A percentile compares a stretch with the other conserved stretches of the same genome.
These are phyloP conservation scores for Steromphala cineraria DNA, from an alignment of 2,888 invertebrate species.

Conservation along the genomic window DNA sequence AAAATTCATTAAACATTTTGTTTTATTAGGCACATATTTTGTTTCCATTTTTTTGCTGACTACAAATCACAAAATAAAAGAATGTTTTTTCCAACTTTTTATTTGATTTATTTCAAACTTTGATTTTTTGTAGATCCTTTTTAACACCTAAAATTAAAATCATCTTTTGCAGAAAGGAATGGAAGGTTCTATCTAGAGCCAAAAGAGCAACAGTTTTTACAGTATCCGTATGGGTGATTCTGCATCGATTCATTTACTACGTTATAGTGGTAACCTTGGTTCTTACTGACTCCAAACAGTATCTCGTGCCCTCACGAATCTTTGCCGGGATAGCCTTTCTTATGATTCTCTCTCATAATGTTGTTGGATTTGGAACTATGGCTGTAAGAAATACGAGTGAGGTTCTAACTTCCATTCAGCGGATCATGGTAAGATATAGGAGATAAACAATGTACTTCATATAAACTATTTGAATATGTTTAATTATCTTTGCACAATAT, in stretches of 20 bases:
- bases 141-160: no score
- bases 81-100: no score
- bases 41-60: no score
- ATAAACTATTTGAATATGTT: no score
- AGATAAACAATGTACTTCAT: no score
- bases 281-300: neutral
- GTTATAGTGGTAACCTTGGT: neutral
- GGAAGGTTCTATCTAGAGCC: neutral
- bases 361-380: neutral
- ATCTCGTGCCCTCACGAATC: neutral
- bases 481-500: no score
- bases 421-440: neutral
- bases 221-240: neutral
- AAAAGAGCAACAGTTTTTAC: neutral
- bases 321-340: neutral
- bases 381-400: neutral
- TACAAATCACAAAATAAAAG: no score
- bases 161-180: conserved; percentile 12
- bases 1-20: no score
- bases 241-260: neutral
- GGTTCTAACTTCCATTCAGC: neutral
- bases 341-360: neutral
- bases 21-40: no score
- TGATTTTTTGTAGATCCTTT: no score
- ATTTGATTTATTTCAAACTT: no score